Percentiles rank a stretch among this genome's conserved stretches.
These are phyloP conservation scores for Amyelois transitella DNA, from an alignment of 1,140 invertebrate species.

Conservation along the genomic window DNA sequence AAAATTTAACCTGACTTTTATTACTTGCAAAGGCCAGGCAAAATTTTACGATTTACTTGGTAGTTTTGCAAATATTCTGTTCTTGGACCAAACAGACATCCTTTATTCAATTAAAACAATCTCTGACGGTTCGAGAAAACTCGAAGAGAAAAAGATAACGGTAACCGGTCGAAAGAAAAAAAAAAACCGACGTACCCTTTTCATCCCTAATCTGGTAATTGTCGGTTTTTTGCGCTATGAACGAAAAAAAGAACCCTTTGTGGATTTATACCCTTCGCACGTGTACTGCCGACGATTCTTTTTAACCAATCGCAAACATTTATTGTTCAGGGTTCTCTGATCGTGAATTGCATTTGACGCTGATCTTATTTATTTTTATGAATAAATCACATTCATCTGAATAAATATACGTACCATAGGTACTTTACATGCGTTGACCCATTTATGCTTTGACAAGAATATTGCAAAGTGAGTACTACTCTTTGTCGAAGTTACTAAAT, in stretches of 20 bases:
- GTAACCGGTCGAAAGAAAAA: slow-evolving; percentile 26
- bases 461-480: too few species aligned
- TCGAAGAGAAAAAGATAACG: slow-evolving; percentile 33
- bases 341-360: slow-evolving; percentile 30
- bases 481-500: too few species aligned
- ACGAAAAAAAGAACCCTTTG: slow-evolving; percentile 54
- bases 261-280: slow-evolving; percentile 53
- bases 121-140: slow-evolving; percentile 21
- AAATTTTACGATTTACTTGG: too few species aligned
- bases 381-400: background rate
- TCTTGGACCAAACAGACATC: background rate
- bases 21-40: too few species aligned
- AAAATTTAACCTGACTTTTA: too few species aligned
- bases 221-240: slow-evolving; percentile 45
- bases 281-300: slow-evolving; percentile 43
- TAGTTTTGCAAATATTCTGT: too few species aligned
- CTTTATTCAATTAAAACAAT: slow-evolving; percentile 38
- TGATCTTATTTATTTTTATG: slow-evolving; percentile 34
- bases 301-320: slow-evolving; percentile 46
- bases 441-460: too few species aligned
- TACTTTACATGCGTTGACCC: too few species aligned
- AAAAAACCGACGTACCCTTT: slow-evolving; percentile 35
- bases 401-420: too few species aligned
- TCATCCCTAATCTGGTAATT: slow-evolving; percentile 59
- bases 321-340: slow-evolving; percentile 13